These are phyloP conservation scores for Sarcophaga variegata DNA, from an alignment of 2,888 invertebrate species.

Conservation along the genomic window DNA sequence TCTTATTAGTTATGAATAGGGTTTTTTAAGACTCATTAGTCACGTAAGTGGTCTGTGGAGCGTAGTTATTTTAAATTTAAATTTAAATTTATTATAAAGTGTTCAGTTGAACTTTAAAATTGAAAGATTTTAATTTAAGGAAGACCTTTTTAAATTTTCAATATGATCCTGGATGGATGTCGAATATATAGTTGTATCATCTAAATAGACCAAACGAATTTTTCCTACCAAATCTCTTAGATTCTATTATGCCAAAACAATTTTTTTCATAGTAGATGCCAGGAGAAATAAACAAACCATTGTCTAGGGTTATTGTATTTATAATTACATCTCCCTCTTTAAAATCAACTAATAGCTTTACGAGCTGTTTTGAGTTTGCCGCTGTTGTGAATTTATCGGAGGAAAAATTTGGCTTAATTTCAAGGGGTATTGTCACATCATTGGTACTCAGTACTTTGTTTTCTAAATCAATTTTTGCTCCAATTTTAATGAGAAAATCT, in stretches of 20 bases:
- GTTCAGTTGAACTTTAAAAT: slow-evolving; percentile 27
- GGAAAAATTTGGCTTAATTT: too few species aligned
- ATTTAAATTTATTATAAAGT: too few species aligned
- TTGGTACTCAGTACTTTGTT: too few species aligned
- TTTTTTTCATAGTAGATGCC: too few species aligned
- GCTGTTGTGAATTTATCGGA: too few species aligned
- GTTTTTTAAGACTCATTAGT: slow-evolving; percentile 21
- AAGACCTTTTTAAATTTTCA: slow-evolving; percentile 12
- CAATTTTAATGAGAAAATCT: slow-evolving; percentile 20
- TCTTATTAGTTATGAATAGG: slow-evolving; percentile 57
- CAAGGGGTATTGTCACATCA: too few species aligned
- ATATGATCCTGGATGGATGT: slow-evolving; percentile 11
- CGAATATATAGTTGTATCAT: slow-evolving; percentile 20
- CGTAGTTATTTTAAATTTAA: slow-evolving; percentile 74
- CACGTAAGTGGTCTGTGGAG: slow-evolving; percentile 73
- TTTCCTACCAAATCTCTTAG: not conserved
- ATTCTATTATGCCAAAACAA: too few species aligned
- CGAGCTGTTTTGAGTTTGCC: too few species aligned
- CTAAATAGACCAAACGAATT: not conserved
- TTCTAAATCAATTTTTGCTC: slow-evolving; percentile 5
- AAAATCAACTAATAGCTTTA: too few species aligned
- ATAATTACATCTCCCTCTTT: too few species aligned
- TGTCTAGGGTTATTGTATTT: too few species aligned
- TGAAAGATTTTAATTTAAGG: not conserved
- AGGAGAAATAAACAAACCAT: too few species aligned